Conservation (phyloP, 2,888 invertebrate genomes). For the Rhagium mordax region DNA sequence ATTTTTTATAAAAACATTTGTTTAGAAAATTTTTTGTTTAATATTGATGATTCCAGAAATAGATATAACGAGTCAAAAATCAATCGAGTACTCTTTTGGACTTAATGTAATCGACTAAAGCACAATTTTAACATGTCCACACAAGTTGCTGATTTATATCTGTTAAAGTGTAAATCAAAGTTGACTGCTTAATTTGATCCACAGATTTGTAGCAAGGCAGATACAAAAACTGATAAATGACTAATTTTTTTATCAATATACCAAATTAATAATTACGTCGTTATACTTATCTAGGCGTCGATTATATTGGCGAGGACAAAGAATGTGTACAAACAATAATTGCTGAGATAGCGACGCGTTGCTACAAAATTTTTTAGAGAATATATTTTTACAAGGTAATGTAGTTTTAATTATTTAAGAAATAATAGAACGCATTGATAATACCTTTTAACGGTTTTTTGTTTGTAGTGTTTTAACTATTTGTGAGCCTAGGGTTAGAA, state of each 20-base stretch:
- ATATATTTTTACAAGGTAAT: too few species aligned
- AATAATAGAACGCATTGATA: too few species aligned
- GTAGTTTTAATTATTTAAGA: too few species aligned
- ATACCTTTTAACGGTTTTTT: too few species aligned
- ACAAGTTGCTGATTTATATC: not conserved
- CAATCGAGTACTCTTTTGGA: too few species aligned
- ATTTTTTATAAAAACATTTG: too few species aligned
- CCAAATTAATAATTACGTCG: not conserved
- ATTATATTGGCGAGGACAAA: not conserved
- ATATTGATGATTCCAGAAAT: too few species aligned
- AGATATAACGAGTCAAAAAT: too few species aligned
- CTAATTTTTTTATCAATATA: not conserved
- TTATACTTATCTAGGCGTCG: not conserved
- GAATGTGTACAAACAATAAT: not conserved
- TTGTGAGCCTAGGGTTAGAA: too few species aligned
- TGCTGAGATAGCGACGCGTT: not conserved
- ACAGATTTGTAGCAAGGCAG: not conserved
- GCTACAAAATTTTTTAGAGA: not conserved
- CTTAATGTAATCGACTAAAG: too few species aligned
- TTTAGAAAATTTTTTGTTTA: too few species aligned
- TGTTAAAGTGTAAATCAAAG: not conserved
- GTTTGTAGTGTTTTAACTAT: too few species aligned
- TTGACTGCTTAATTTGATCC: not conserved
- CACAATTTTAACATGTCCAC: not conserved
- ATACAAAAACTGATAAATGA: not conserved